A percentile compares a stretch with the other conserved stretches of the same genome.
phyloP scores from a whole-genome alignment of 2,888 invertebrate genomes.

The Panopea generosa region DNA sequence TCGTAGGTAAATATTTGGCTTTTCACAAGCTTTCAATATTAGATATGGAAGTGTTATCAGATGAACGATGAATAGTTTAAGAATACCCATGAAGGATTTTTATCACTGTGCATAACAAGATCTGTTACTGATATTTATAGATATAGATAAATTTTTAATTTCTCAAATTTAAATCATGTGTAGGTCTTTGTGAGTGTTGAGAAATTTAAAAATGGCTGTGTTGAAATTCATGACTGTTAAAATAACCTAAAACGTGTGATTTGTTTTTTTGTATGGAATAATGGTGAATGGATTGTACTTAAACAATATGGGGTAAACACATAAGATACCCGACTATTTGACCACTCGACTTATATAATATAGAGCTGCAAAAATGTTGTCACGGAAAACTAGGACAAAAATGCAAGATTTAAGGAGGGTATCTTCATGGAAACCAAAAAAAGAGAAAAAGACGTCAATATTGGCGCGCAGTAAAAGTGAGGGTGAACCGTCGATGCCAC shows the following conservation, averaged over 20 bases:
- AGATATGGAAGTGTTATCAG: constrained; percentile 9
- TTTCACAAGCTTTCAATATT: constrained; percentile 37
- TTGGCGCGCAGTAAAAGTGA: constrained; percentile 61
- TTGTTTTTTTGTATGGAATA: not conserved
- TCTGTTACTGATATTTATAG: constrained; percentile 12
- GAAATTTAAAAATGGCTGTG: too few relatives aligned
- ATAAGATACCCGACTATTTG: constrained; percentile 3
- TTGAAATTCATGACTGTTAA: too few relatives aligned
- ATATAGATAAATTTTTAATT: not conserved
- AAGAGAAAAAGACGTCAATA: constrained; percentile 54
- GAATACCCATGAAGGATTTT: constrained; percentile 13
- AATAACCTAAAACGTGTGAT: not conserved
- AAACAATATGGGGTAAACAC: not conserved
- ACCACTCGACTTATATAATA: not conserved
- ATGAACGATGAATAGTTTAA: not conserved
- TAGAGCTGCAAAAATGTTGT: constrained; percentile 38
- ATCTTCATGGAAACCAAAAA: constrained; percentile 70
- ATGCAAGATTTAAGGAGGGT: constrained; percentile 70
- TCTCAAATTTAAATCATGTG: not conserved
- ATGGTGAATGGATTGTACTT: too few relatives aligned
- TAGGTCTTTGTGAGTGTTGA: too few relatives aligned
- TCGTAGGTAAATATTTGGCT: constrained; percentile 37
- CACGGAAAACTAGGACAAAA: constrained; percentile 66
- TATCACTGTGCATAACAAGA: constrained; percentile 7
- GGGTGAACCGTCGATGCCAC: constrained; percentile 26